Evolutionary conservation across 2,888 invertebrate species (phyloP), one percentile per base, ranked within the genome.

Genomic region (Morinoia aosen): DNA sequence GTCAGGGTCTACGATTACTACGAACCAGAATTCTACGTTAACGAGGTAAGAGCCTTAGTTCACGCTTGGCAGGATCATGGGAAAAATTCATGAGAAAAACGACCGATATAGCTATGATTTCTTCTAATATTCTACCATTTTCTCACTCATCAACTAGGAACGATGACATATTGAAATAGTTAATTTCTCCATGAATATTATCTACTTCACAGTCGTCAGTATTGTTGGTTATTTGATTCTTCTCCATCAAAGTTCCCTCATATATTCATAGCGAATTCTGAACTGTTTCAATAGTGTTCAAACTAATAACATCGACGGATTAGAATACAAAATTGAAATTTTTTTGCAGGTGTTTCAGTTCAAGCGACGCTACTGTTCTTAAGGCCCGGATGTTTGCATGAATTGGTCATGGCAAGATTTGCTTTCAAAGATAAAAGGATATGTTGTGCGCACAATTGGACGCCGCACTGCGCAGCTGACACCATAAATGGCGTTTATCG

Each of bases 1-100:
- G 96, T 97, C 57, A 97, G 96, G 88, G 96, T 97, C 19, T 97
- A 48, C 48, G 48, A 48, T 48, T 48, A 48, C 48, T 48, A 48
- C 48, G 48, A 48, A 97, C 94, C 61, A 16, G 61, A 61, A 16
- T 76, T 76, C 76, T 76, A 25, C 76, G 76, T 76, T 33, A 76
- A 8, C 25, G 33, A 76, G 76, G 76, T 76, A 33, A 61, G 61
- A 76, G 76, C 25, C 7, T 76, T 7, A 76, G 10, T 76, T 33
- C 19, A 33, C 25, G 76, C 25, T 76, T 76, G 14, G 25, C 16
- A n/a, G n/a, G 10, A 76, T 76, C 25, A 33, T 76, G 16, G 25
- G 3, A 8, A 76, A 76, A n/a, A n/a, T 76, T 76, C 2, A 76
- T 48, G 5, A 61, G 2, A 61, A 61, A 5, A 12, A 76, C 2